Evolutionary conservation across 2,113 vertebrate genomes (phyloP), one percentile per base, ranked within the genome.

Genomic region (Nannospalax galili): DNA sequence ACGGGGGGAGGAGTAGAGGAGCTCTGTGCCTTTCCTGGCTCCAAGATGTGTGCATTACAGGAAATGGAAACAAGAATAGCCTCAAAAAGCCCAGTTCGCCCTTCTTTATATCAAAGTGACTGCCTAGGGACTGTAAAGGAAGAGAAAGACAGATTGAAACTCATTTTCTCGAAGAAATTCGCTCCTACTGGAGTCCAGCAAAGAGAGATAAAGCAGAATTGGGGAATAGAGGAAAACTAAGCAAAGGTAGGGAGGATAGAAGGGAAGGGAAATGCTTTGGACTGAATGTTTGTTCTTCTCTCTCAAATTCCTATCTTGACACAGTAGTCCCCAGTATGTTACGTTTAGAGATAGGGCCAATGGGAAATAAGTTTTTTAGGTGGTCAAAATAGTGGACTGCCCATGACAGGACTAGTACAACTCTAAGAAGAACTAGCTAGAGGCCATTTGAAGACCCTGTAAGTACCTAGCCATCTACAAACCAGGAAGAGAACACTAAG

Each of bases 361-460:
- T 73, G 37, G 32, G n/a, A 58, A 69, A 5, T 52, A 24, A 17
- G 22, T 16, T 78, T 81, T 72, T 84, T 45, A 87, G 32, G 75
- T 64, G 15, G 6, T 88, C 40, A 20, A 7, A 9, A 81, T 16
- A 35, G 14, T 3, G 0, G 8, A 42, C 3, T 0, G 1, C 17
- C 45, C 28, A 5, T 48, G 9, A 58, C 45, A 26, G 30, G 7
- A 24, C 24, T 15, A 69, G n/a, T 24, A 14, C 42, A 24, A 22
- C n/a, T 77, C 7, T 22, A n/a, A 56, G 62, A 48, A 60, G 28
- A 81, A 14, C 19, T 70, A 56, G 72, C 2, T 48, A 75, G 58
- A 79, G 77, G 5, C 24, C 19, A 77, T 3, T 11, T 22, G 84
- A 92, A 60, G 14, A 45, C 42, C 42, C n/a, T 42, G 32, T 58